Evolutionary conservation across 2,797 vertebrate species (phyloP), one percentile per base, ranked within the genome.

Genomic region (Enteromius afrohamiltoni): DNA sequence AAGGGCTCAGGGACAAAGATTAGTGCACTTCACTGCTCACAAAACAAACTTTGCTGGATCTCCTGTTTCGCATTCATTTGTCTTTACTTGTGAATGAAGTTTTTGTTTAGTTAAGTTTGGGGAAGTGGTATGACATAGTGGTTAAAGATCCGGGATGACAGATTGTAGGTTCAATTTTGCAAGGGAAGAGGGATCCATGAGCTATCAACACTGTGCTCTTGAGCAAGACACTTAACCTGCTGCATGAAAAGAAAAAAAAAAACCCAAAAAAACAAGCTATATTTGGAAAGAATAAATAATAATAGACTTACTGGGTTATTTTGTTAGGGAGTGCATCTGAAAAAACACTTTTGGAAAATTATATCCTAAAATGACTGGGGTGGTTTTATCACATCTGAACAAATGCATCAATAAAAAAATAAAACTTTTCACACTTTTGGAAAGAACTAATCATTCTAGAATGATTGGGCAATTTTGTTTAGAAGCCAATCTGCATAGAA

Each of bases 131-230:
- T 51, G 13, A 6, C 16, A 6, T 53, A 68, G 47, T 51, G 29
- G 45, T 68, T 53, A 53, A n/a, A 68, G 29, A 53, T 37, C 19
- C 53, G 11, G 29, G 45, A 45, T 26, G 29, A n/a, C 26, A 53
- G 19, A 3, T 40, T 76, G 19, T 37, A 76, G 73, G 58, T 67
- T 79, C 11, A 31, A 2, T 17, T 77, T 31, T 64, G n/a, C 16
- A 29, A 60, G 8, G 26, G 23, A 40, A 64, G 23, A 31, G 6
- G 14, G 21, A 53, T 51, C 49, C 45, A 40, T 53, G 31, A 79
- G 45, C 29, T 34, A 34, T 79, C 21, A 69, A 51, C 64, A 79
- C n/a, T 53, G 31, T 19, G 31, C 47, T 29, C 64, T 53, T 79
- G 47, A 53, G 29, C 4, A 11, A 37, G 62, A 40, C 47, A 23